Conservation (phyloP, 2,113 vertebrate genomes). For the Copsychus sechellarum region DNA sequence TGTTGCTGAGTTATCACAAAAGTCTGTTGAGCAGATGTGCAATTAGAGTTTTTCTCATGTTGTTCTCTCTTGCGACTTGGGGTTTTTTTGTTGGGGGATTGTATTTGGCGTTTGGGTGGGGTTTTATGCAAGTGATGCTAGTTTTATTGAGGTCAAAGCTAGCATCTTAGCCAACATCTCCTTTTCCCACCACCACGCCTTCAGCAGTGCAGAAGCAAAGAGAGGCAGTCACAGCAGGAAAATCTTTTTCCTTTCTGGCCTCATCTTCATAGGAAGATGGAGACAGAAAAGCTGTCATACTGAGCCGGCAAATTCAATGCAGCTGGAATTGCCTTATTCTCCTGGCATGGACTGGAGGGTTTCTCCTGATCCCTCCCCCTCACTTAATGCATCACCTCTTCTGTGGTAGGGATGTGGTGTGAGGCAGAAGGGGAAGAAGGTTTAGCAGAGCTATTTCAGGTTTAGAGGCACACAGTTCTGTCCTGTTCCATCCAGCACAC, state of each 20-base stretch:
- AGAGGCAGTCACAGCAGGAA: background rate
- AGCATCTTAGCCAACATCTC: background rate
- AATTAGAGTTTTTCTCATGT: background rate
- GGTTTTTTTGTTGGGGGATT: background rate
- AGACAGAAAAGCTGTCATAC: background rate
- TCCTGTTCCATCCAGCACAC: background rate
- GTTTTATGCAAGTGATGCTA: background rate
- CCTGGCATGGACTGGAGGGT: slow-evolving; percentile 1
- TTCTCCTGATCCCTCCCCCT: slow-evolving; percentile 28
- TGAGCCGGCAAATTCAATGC: slow-evolving; percentile 47
- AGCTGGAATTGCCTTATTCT: slow-evolving; percentile 50
- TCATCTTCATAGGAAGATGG: background rate
- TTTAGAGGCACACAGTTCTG: background rate
- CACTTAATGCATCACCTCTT: slow-evolving; percentile 48
- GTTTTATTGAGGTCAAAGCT: background rate
- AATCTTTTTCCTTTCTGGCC: background rate
- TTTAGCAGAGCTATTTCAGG: slow-evolving; percentile 53
- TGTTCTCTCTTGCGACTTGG: background rate
- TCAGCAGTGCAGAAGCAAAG: background rate
- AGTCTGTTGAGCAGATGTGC: slow-evolving; percentile 37
- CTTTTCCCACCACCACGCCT: background rate
- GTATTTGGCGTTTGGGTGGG: background rate
- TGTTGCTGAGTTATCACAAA: slow-evolving; percentile 20
- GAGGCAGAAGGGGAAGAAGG: slow-evolving; percentile 40
- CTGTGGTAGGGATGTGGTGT: slow-evolving; percentile 58